phyloP scores from a whole-genome alignment of 2,113 vertebrate genomes.

The Corythornis cristatus region DNA sequence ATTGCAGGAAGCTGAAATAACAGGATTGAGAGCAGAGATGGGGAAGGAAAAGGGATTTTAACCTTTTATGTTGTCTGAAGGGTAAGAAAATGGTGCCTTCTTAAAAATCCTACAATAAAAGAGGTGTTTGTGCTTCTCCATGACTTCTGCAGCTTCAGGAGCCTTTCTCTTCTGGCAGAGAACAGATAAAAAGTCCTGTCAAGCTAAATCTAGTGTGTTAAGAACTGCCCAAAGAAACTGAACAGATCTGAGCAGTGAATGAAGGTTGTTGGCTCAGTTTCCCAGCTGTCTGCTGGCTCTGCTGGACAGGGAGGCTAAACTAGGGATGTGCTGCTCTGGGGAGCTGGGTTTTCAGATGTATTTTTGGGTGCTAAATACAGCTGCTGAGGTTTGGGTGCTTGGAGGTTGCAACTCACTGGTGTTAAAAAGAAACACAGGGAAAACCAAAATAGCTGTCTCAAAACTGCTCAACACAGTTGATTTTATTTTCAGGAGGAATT shows the following conservation, averaged over 20 bases:
- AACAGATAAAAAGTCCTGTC: neutral
- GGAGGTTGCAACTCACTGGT: neutral
- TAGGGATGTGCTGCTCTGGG: neutral
- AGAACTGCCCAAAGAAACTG: neutral
- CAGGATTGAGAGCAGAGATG: neutral
- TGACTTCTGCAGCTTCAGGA: neutral
- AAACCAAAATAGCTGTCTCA: neutral
- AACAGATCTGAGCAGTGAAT: neutral
- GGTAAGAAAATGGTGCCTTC: neutral
- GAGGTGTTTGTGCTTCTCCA: neutral
- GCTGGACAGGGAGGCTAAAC: neutral
- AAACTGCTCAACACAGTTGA: neutral
- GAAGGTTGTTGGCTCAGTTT: constrained; percentile 12
- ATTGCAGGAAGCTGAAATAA: neutral
- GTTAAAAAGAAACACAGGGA: neutral
- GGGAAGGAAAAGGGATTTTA: neutral
- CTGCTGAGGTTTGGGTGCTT: neutral
- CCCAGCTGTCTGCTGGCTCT: neutral
- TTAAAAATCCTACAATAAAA: neutral
- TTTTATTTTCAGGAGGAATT: neutral
- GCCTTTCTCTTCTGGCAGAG: neutral
- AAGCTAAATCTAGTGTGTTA: constrained; percentile 13
- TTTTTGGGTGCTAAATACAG: constrained; percentile 16
- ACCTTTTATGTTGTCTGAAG: neutral
- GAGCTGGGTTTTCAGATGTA: constrained; percentile 9